A percentile compares a stretch with the other conserved stretches of the same genome.
Evolutionary conservation across 2,797 vertebrate genomes (phyloP).

Genomic region (Odontamblyopus rebecca): DNA sequence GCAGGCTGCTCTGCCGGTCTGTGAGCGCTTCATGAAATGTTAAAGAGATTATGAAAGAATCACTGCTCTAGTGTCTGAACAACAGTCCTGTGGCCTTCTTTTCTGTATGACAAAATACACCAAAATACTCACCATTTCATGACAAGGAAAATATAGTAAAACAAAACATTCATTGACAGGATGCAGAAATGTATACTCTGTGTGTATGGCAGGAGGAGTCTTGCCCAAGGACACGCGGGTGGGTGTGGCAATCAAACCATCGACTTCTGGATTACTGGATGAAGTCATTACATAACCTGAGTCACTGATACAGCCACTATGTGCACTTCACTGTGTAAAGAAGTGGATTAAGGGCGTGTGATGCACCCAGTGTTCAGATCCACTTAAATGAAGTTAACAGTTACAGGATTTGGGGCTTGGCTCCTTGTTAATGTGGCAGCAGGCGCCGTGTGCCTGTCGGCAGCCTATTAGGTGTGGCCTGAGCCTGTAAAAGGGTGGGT

Average conservation of each 20-base stretch:
- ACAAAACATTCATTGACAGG: not conserved
- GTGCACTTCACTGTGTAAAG: no score
- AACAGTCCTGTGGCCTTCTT: not conserved
- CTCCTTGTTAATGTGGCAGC: no score
- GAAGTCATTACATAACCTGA: no score
- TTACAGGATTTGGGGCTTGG: no score
- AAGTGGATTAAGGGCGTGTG: no score
- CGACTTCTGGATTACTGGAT: no score
- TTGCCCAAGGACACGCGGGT: conserved; percentile 13
- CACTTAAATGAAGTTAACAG: no score
- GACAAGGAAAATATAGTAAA: not conserved
- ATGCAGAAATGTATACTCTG: not conserved
- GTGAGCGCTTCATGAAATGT: not conserved
- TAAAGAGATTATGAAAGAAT: conserved; percentile 3
- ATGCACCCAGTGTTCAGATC: no score
- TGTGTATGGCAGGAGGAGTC: not conserved
- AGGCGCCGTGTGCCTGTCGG: no score
- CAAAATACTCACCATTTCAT: not conserved
- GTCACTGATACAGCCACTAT: no score
- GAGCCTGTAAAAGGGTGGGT: no score
- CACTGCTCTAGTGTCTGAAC: not conserved
- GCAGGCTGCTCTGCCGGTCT: not conserved
- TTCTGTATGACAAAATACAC: not conserved
- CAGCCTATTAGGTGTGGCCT: no score
- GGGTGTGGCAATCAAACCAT: conserved; percentile 11